Evolutionary conservation across 2,113 vertebrate genomes (phyloP), one percentile per base, ranked within the genome.

Genomic region (Halichoeres trimaculatus): DNA sequence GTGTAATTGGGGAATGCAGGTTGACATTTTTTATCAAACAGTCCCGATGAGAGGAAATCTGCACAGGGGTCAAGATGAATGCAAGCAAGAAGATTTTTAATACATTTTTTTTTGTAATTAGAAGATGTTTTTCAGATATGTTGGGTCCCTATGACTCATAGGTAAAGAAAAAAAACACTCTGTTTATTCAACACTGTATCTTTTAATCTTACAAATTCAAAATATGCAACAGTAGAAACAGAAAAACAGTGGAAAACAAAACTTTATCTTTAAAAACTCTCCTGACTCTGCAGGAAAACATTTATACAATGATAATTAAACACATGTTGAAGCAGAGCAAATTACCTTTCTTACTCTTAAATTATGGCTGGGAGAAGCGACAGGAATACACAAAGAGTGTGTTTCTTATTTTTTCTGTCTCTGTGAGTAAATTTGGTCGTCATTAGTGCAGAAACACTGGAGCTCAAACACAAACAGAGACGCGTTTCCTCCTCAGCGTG

Each of bases 401-500:
- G 72, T n/a, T 20, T 13, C 41, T 43, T 43, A 12, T 40, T 43
- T 40, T n/a, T 73, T 43, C 14, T 3, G 4, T 51, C 38, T 2
- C 6, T 66, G 41, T 45, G 38, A 51, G 22, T 26, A 48, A 1
- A 47, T 56, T 54, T 7, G 40, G 41, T 61, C 54, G n/a, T 24
- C 7, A 17, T 20, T 53, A 22, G 20, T 20, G n/a, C 17, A 80
- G 10, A 74, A 57, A 50, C n/a, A 71, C 10, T 38, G 47, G 12
- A 26, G 65, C 16, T 1, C 26, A 36, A 16, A 5, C 17, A 58
- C 11, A 63, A 8, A 52, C 17, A 16, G 12, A 26, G 10, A 51
- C 22, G 20, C 2, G 35, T 41, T 30, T 40, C 26, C 17, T 62
- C 38, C 51, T 70, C 23, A 41, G 14, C 2, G 8, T 78, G 86